Percentiles rank a stretch among this genome's conserved stretches.
phyloP scores from a whole-genome alignment of 1,140 invertebrate genomes.

The Drosophila suzukii region DNA sequence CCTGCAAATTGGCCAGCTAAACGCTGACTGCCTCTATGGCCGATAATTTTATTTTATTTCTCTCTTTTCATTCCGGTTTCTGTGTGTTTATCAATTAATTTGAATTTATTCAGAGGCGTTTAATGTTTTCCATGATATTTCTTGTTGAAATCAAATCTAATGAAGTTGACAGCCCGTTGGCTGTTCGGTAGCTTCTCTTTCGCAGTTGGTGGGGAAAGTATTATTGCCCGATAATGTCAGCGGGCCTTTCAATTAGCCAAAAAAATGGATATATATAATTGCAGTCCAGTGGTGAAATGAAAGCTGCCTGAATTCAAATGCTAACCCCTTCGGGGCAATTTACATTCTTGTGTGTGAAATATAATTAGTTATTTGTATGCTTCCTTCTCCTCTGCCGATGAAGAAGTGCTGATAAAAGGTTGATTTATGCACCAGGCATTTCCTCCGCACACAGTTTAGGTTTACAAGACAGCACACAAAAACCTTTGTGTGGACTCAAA shows the following conservation, averaged over 20 bases:
- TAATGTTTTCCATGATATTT: constrained; percentile 70
- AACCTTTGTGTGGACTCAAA: constrained; percentile 21
- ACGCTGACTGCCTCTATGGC: constrained; percentile 67
- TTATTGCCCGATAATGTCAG: constrained; percentile 35
- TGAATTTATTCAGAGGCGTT: constrained; percentile 81
- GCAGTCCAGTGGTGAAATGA: constrained; percentile 12
- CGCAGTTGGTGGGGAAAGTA: constrained; percentile 33
- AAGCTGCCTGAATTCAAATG: constrained; percentile 21
- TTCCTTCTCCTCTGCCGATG: neutral
- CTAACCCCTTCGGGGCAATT: constrained; percentile 8
- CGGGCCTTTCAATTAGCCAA: constrained; percentile 33
- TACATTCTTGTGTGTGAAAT: constrained; percentile 37
- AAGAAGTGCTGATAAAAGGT: constrained; percentile 21
- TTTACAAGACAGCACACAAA: constrained; percentile 7
- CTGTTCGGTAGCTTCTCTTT: constrained; percentile 42
- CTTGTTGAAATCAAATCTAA: constrained; percentile 63
- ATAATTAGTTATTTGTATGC: constrained; percentile 44
- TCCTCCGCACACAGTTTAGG: constrained; percentile 5
- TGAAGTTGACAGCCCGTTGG: constrained; percentile 59
- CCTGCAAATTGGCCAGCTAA: constrained; percentile 77
- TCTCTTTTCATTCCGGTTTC: constrained; percentile 48
- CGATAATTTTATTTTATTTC: constrained; percentile 61
- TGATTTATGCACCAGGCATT: constrained; percentile 30
- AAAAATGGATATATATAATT: constrained; percentile 19
- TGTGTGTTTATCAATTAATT: constrained; percentile 77